Conservation (phyloP, 2,888 invertebrate genomes). For the Arge pagana region DNA sequence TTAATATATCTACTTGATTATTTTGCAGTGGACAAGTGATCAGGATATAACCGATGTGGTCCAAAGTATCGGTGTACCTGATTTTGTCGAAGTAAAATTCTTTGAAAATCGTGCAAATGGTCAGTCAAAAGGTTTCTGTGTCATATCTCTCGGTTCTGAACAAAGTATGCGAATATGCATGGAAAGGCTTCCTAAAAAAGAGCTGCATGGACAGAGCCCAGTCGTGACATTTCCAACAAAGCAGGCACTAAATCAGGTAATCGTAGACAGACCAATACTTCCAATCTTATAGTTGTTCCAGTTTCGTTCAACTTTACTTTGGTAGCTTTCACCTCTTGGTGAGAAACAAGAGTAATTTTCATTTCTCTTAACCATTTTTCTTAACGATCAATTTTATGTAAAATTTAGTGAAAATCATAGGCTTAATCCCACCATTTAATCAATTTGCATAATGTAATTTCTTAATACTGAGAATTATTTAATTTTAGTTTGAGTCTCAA, state of each 20-base stretch:
- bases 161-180: constrained; percentile 85
- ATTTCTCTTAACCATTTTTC: too few relatives aligned
- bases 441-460: background rate
- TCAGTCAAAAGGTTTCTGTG: constrained; percentile 98
- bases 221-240: constrained; percentile 95
- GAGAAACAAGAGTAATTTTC: too few relatives aligned
- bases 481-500: constrained; percentile 83
- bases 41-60: constrained; percentile 94
- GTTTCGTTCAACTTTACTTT: too few relatives aligned
- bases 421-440: too few relatives aligned
- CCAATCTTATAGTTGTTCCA: background rate
- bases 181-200: constrained; percentile 93
- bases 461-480: constrained; percentile 18
- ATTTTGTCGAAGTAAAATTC: constrained; percentile 98
- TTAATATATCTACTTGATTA: constrained; percentile 44
- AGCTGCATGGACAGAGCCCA: constrained; percentile 93
- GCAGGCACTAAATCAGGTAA: constrained; percentile 73
- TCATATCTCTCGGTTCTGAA: constrained; percentile 92
- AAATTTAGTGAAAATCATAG: too few relatives aligned
- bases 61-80: constrained; percentile 83
- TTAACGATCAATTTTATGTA: too few relatives aligned
- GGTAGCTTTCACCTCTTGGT: too few relatives aligned
- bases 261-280: too few relatives aligned
- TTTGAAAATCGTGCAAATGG: constrained; percentile 99
- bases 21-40: constrained; percentile 94